These are phyloP conservation scores for Caenorhabditis doughertyi DNA, from an alignment of 2,888 invertebrate species.

Conservation along the genomic window DNA sequence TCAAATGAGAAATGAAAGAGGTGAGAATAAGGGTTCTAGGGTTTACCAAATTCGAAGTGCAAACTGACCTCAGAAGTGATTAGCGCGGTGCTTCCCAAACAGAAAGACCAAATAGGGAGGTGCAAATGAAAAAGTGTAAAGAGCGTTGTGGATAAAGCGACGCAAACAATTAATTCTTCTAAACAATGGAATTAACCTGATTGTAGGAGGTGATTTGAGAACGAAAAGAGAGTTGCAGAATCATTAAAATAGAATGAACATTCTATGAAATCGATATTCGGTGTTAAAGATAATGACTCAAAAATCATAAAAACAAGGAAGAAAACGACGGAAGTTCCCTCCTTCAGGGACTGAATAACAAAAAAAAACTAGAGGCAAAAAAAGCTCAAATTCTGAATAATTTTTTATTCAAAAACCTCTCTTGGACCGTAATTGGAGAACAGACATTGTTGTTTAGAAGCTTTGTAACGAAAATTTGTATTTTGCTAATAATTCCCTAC, in stretches of 20 bases:
- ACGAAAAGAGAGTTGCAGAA: constrained; percentile 5
- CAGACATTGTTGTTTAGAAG: constrained; percentile 16
- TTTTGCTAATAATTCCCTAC: not conserved
- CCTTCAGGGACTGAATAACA: not conserved
- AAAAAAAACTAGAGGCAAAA: too few species aligned
- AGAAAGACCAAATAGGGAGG: constrained; percentile 53
- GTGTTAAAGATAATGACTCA: not conserved
- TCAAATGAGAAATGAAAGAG: constrained; percentile 1
- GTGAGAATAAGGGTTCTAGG: constrained; percentile 43
- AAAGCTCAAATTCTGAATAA: constrained; percentile 2
- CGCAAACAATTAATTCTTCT: constrained; percentile 31
- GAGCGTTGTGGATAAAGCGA: constrained; percentile 15
- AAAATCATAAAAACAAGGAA: not conserved
- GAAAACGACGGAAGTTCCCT: not conserved
- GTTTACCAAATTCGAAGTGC: constrained; percentile 50
- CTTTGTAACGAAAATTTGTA: not conserved
- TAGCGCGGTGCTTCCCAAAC: constrained; percentile 39
- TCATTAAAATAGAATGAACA: constrained; percentile 6
- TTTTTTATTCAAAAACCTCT: not conserved
- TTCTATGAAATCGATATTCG: not conserved
- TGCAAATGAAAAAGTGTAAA: constrained; percentile 24
- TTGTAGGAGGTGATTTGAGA: constrained; percentile 1
- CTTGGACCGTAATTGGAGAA: constrained; percentile 11
- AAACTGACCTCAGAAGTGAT: constrained; percentile 52
- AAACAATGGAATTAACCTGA: constrained; percentile 49